Base-by-base conservation (phyloP, 2,113 vertebrate species). In the Polypterus bichir region DNA sequence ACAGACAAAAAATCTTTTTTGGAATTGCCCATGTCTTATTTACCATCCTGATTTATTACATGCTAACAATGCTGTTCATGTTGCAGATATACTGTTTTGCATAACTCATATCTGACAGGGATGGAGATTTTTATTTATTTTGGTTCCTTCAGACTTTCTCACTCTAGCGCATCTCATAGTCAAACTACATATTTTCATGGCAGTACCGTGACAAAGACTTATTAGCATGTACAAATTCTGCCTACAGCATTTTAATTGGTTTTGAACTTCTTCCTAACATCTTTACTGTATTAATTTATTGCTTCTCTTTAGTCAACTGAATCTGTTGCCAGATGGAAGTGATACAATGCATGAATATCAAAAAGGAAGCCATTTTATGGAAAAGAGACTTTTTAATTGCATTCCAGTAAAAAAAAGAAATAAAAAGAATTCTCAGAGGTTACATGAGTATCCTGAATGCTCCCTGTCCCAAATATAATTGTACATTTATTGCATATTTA, bases 221-320 rank as follows among this genome's bases (percentile, higher is more conserved):
- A 82, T 83, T 74, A 84, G 78, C 71, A 73, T 69, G 65, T 66
- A 65, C 2, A 61, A 61, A 76, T 63, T 11, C 65, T 64, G 59
- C 70, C 62, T 74, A 3, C 0, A 44, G 72, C 65, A 81, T 81
- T 83, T 84, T 83, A 84, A 85, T 81, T 83, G 76, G 70, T 71
- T 81, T 62, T 80, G 75, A 74, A 79, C 71, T 68, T 73, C 57
- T 74, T 77, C 73, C 74, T 73, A 75, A 70, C 65, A 75, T 81
- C 70, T 76, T 76, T 77, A 80, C 79, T 78, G 77, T 81, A 82
- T 83, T 80, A 80, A 83, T 82, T 81, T 82, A 77, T 78, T 83
- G 70, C 76, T 79, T 77, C 66, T 70, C 1, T 65, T 77, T 80
- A 84, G 70, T 83, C 77, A 83, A 69, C 69, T 80, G 79, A 83